Evolutionary conservation across 2,797 vertebrate species (phyloP).

Genomic region (Etheostoma nigrum): DNA sequence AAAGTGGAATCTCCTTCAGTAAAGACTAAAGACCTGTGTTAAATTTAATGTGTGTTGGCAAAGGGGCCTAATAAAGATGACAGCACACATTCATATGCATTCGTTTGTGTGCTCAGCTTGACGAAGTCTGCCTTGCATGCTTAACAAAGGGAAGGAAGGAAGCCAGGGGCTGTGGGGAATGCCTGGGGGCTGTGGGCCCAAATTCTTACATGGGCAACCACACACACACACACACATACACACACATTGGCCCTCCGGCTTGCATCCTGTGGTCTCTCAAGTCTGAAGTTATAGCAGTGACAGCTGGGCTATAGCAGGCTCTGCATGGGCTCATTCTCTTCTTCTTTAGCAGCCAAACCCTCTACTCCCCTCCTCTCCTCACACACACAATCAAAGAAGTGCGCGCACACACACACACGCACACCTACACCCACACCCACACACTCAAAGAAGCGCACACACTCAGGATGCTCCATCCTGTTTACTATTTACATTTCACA

Average conservation of each 20-base stretch:
- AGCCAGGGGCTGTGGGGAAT: constrained; percentile 75
- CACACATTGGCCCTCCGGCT: constrained; percentile 65
- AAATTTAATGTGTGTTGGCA: constrained; percentile 81
- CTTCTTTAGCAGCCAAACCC: constrained; percentile 43
- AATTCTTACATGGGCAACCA: constrained; percentile 18
- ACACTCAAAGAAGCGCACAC: constrained; percentile 10
- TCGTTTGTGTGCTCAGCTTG: constrained; percentile 87
- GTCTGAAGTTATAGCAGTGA: constrained; percentile 76
- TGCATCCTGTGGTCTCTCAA: constrained; percentile 72
- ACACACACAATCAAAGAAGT: constrained; percentile 7
- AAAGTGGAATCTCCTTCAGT: constrained; percentile 70
- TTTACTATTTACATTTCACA: constrained; percentile 87
- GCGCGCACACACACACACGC: constrained; percentile 26
- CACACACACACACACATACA: constrained; percentile 45
- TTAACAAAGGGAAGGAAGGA: constrained; percentile 88
- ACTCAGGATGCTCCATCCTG: constrained; percentile 79
- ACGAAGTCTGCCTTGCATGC: constrained; percentile 80
- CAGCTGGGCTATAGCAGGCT: constrained; percentile 81
- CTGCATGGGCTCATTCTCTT: constrained; percentile 75
- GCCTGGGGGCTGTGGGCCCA: constrained; percentile 67
- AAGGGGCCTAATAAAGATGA: constrained; percentile 82
- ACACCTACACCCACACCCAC: constrained; percentile 25
- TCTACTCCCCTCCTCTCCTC: constrained; percentile 1
- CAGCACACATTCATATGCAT: constrained; percentile 86
- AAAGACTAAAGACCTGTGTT: constrained; percentile 75